Base-by-base conservation (phyloP, 2,113 vertebrate species). In the Epinephelus cyanopodus region DNA sequence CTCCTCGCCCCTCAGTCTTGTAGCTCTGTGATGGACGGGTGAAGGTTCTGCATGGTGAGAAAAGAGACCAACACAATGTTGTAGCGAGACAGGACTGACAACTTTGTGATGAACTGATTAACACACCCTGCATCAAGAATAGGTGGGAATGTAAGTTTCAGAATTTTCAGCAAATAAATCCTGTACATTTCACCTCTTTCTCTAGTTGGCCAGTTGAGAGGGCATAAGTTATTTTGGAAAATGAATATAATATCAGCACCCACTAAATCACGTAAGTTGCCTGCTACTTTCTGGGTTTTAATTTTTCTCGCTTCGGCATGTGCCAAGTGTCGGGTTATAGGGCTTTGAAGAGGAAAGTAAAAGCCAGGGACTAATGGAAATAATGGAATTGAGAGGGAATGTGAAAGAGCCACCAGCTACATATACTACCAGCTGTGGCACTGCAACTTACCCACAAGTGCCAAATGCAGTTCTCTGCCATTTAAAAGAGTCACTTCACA, bases 401-500 rank as follows among this genome's bases (percentile, higher is more conserved):
- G 15, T 37, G n/a, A 79, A 54, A 83, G 50, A 54, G 66, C 50
- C 48, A 68, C 25, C 27, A 58, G 66, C 67, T 72, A 42, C 19
- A 13, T 57, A 60, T 53, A 76, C 42, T 42, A 75, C 79, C 39
- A 56, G 45, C 68, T 1, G 13, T n/a, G 52, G 63, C 14, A 42
- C 33, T 23, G 65, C 14, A 77, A 19, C 7, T 42, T 50, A 23
- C 4, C 52, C 19, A 56, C 65, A 77, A 72, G 78, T 53, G 52
- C 61, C 48, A 62, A 63, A 70, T 82, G 56, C 86, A 83, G 77
- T n/a, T 75, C 82, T 71, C 67, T 67, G n/a, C 56, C 42, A 48
- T 71, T 65, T 64, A 33, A 75, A 70, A 53, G 39, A 58, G 54
- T 71, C 65, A 64, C 77, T 76, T 60, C 64, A 85, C 45, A 66